phyloP scores from a whole-genome alignment of 2,797 vertebrate species.

The Trachops cirrhosus region DNA sequence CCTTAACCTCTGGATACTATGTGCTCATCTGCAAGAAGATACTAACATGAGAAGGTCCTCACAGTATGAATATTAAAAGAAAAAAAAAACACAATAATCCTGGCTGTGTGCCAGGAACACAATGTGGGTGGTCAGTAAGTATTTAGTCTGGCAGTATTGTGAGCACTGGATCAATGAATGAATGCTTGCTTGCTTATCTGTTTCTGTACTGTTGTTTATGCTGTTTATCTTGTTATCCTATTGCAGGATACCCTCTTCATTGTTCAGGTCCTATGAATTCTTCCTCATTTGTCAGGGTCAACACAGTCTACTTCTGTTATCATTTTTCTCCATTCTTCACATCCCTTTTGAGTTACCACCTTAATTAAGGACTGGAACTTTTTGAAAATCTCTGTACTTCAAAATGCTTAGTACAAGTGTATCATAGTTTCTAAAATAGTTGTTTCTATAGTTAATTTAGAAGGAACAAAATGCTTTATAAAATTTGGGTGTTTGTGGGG shows the following conservation, averaged over 20 bases:
- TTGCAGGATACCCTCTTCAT: not conserved
- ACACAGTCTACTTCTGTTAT: not conserved
- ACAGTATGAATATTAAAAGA: not conserved
- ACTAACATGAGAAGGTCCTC: not conserved
- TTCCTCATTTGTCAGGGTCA: not conserved
- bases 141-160: not conserved
- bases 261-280: not conserved
- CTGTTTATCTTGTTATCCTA: not conserved
- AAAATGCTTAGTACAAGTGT: not conserved
- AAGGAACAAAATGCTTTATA: not conserved
- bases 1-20: not conserved
- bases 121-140: not conserved
- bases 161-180: not conserved
- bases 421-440: not conserved
- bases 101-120: not conserved
- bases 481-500: not conserved
- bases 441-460: not conserved
- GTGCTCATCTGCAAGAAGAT: not conserved
- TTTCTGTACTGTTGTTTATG: not conserved
- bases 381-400: not conserved
- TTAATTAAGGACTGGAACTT: not conserved
- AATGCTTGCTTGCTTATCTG: not conserved
- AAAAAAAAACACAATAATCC: not conserved
- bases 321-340: not conserved
- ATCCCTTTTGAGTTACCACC: not conserved